Evolutionary conservation across 2,113 vertebrate genomes (phyloP), one percentile per base, ranked within the genome.

Genomic region (Chloroceryle aenea): DNA sequence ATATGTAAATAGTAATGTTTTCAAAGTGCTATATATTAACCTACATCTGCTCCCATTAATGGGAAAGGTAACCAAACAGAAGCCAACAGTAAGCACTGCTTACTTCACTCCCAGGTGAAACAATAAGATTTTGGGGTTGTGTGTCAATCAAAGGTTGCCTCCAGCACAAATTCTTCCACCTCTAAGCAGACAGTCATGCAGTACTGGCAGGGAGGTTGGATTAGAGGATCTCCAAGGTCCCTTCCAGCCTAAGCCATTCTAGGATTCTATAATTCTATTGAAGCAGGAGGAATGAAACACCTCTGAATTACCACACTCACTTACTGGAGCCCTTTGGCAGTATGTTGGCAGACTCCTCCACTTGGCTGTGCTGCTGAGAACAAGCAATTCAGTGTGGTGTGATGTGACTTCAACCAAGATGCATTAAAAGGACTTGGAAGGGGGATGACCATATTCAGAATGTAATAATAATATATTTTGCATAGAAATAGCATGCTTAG

Each of bases 141-240:
- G 15, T 29, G 25, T 92, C 83, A 87, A 61, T 85, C 92, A 92
- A 67, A 90, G 55, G 48, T n/a, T 85, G 73, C 79, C 92, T 87
- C 69, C 79, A 90, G 62, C 83, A 69, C 34, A 73, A 53, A 58
- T 77, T 74, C 69, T 66, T 81, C 71, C 34, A 59, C 50, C 38
- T 68, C 55, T 85, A 59, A 73, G n/a, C 43, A 77, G 48, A 20
- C 59, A 68, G 59, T 32, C 53, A 25, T 2, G 5, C 18, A 55
- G 27, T 45, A 43, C 8, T 50, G 48, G 48, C 48, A 50, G 48
- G 48, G 48, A 50, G 12, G 48, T 50, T 50, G 48, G 48, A 50
- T 50, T 50, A 50, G 48, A 50, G 23, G 48, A 50, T 50, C 48
- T 50, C 48, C 23, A 22, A 50, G 48, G 48, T 25, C 48, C 48